Conservation (phyloP, 2,113 vertebrate genomes). For the Engystomops pustulosus region DNA sequence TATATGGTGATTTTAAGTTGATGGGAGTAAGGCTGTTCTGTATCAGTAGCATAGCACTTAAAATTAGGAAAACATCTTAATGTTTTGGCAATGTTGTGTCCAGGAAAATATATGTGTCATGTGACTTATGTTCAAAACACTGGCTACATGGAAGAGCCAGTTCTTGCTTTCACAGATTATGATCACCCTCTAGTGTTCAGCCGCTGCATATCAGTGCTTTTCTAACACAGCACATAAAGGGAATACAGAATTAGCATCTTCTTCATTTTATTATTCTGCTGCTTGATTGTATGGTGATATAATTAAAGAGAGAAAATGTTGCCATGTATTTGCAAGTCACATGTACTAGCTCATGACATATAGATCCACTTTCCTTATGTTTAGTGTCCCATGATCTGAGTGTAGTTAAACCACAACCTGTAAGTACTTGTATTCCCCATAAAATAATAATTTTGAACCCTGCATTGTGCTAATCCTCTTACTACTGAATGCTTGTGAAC, state of each 20-base stretch:
- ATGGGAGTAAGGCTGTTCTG: not conserved
- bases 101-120: not conserved
- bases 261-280: too few species aligned
- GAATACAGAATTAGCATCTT: not conserved
- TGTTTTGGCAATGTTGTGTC: not conserved
- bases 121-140: not conserved
- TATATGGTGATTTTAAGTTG: not conserved
- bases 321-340: too few species aligned
- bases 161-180: not conserved
- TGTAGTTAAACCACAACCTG: too few species aligned
- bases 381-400: too few species aligned
- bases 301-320: too few species aligned
- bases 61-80: not conserved
- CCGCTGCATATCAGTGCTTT: not conserved
- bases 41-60: not conserved
- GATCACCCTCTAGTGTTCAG: conserved; percentile 39
- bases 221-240: not conserved
- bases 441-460: too few species aligned
- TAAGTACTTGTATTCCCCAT: too few species aligned
- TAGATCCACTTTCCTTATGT: too few species aligned
- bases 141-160: not conserved
- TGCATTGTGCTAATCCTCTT: too few species aligned
- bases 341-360: too few species aligned
- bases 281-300: too few species aligned
- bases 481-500: too few species aligned